Evolutionary conservation across 2,888 invertebrate species (phyloP).

Genomic region (Halictus ligatus): DNA sequence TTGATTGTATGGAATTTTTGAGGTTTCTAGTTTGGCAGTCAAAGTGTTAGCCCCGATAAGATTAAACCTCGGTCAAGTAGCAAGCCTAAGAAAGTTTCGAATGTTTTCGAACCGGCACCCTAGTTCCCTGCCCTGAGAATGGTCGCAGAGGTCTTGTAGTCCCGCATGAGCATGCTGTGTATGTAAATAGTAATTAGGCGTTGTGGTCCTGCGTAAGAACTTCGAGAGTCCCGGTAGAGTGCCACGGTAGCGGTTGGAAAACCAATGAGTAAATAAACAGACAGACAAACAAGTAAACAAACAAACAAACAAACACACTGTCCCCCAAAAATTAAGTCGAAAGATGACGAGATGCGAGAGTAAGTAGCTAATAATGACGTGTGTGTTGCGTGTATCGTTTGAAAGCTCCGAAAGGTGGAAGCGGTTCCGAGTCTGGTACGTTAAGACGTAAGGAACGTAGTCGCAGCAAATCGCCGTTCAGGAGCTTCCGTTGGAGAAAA

Average conservation of each 20-base stretch:
- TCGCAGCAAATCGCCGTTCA: slow-evolving; percentile 97
- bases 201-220: background rate
- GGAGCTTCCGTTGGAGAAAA: slow-evolving; percentile 96
- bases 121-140: background rate
- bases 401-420: slow-evolving; percentile 81
- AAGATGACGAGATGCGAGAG: slow-evolving; percentile 45
- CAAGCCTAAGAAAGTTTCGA: background rate
- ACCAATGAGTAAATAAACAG: background rate
- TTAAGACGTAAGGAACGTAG: slow-evolving; percentile 90
- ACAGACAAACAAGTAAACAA: background rate
- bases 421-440: slow-evolving; percentile 82
- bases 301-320: background rate
- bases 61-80: background rate
- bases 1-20: too few relatives aligned
- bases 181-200: slow-evolving; percentile 27
- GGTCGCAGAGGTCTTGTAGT: background rate
- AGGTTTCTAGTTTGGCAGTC: too few relatives aligned
- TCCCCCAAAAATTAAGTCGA: background rate
- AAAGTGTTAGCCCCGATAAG: too few relatives aligned
- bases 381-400: slow-evolving; percentile 73
- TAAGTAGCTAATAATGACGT: slow-evolving; percentile 75
- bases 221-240: background rate
- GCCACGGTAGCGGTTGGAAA: background rate
- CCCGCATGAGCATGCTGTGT: slow-evolving; percentile 78
- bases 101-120: background rate